Base-by-base conservation (phyloP, 2,113 vertebrate species). In the Delphinapterus leucas region DNA sequence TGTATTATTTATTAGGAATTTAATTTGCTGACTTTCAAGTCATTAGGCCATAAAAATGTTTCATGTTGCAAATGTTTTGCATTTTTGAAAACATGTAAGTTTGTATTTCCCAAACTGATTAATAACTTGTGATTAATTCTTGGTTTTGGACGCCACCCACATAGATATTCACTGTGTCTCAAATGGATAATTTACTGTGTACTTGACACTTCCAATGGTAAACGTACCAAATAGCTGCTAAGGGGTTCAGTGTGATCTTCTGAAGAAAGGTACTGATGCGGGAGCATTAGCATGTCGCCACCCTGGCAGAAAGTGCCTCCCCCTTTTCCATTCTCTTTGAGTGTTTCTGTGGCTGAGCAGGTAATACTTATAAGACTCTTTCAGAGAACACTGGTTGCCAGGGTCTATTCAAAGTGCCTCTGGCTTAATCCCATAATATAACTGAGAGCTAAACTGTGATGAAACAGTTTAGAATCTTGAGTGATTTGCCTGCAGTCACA, bases 11-110 rank as follows among this genome's bases (percentile, higher is more conserved):
- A 94, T 55, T 84, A 33, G 38, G 76, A 95, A 80, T 5, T 61
- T 74, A 90, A 84, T 79, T 92, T 95, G 14, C 28, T 81, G 36
- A 6, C 41, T 94, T 96, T 96, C 47, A 77, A 94, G 73, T 88
- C 80, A 84, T 47, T 68, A 79, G 70, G 71, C 38, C 60, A 85
- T 88, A 86, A 94, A 93, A 88, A 81, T 71, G 23, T 55, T 71
- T 84, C 65, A 90, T 41, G n/a, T 68, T 44, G 44, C 25, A 80
- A 93, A 83, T 65, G 38, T 82, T 93, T 93, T 91, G 36, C 36
- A 89, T 84, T 86, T 86, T 20, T 87, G 65, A 93, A 95, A 94
- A 89, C 4, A 44, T 55, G 31, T 8, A 88, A 82, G 53, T 44
- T 73, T 93, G 77, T 74, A 55, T 26, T 61, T 61, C 60, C 60